A percentile compares a stretch with the other conserved stretches of the same genome.
phyloP scores from a whole-genome alignment of 2,888 invertebrate genomes.

The Colostygia pectinataria region DNA sequence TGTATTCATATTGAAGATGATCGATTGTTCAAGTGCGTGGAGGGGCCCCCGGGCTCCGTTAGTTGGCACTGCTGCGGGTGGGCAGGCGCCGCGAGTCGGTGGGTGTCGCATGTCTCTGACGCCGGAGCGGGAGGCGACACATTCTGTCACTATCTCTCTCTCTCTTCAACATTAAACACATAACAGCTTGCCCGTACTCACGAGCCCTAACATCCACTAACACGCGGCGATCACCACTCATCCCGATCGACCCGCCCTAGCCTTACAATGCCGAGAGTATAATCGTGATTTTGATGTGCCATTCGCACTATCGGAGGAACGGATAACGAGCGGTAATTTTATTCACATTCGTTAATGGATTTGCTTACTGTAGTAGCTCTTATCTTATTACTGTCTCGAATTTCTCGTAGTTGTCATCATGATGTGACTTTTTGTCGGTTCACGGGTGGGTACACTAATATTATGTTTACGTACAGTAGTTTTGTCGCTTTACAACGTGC shows the following conservation, averaged over 20 bases:
- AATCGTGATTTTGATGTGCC: slow-evolving; percentile 70
- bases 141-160: slow-evolving; percentile 19
- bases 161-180: slow-evolving; percentile 34
- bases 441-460: slow-evolving; percentile 81
- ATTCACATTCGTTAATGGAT: slow-evolving; percentile 80
- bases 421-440: slow-evolving; percentile 73
- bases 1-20: slow-evolving; percentile 36
- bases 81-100: slow-evolving; percentile 6
- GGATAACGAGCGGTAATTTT: slow-evolving; percentile 75
- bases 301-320: slow-evolving; percentile 71
- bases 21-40: slow-evolving; percentile 54
- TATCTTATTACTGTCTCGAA: slow-evolving; percentile 79
- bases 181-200: slow-evolving; percentile 57
- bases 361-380: slow-evolving; percentile 81
- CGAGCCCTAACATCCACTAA: slow-evolving; percentile 58
- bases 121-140: slow-evolving; percentile 5
- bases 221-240: slow-evolving; percentile 30
- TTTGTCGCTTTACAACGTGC: slow-evolving; percentile 81
- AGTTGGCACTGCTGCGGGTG: slow-evolving; percentile 15
- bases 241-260: slow-evolving; percentile 31
- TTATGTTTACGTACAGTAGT: slow-evolving; percentile 81
- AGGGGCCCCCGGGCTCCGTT: slow-evolving; percentile 34
- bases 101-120: background rate
- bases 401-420: slow-evolving; percentile 74
- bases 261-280: slow-evolving; percentile 53